phyloP scores from a whole-genome alignment of 2,797 vertebrate species.

The Anolis apletophallus region DNA sequence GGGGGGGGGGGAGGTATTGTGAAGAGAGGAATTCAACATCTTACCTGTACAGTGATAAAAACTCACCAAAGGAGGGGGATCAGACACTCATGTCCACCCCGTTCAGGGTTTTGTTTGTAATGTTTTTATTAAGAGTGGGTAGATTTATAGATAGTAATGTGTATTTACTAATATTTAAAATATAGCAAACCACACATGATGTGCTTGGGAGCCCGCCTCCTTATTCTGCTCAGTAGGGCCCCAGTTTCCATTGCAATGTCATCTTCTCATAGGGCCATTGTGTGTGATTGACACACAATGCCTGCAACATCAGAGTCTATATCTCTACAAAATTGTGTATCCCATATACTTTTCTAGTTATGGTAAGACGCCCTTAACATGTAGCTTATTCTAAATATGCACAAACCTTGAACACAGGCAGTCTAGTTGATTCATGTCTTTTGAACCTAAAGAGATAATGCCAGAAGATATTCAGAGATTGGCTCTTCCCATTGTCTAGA shows the following conservation, averaged over 20 bases:
- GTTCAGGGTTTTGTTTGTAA: too few species aligned
- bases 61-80: too few species aligned
- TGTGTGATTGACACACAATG: neutral
- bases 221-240: neutral
- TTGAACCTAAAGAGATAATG: conserved; percentile 13
- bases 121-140: too few species aligned
- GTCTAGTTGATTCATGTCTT: conserved; percentile 14
- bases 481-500: conserved; percentile 20
- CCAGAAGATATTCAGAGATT: conserved; percentile 10
- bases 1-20: too few species aligned
- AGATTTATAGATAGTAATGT: too few species aligned
- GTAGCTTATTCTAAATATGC: neutral
- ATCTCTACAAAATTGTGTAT: neutral
- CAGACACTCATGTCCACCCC: too few species aligned
- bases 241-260: neutral
- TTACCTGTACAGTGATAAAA: too few species aligned
- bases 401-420: neutral
- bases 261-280: neutral
- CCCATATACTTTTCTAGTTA: neutral
- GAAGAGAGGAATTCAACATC: too few species aligned
- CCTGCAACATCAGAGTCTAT: neutral
- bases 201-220: neutral
- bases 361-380: neutral
- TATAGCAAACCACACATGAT: neutral
- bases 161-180: neutral